A percentile compares a stretch with the other conserved stretches of the same genome.
These are phyloP conservation scores for Cantharis rufa DNA, from an alignment of 2,888 invertebrate genomes.

Conservation along the genomic window DNA sequence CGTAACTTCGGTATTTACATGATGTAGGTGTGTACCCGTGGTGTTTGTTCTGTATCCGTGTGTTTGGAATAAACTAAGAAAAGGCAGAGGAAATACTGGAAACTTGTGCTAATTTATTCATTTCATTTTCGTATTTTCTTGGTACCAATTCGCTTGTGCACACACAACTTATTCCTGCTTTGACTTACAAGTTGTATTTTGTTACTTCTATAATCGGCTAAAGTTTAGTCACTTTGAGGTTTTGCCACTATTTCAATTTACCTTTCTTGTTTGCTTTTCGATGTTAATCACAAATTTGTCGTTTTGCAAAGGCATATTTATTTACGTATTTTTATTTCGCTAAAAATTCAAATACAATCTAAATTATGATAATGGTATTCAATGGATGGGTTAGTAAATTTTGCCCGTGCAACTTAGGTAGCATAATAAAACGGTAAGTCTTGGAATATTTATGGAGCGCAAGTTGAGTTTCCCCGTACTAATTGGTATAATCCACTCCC, in stretches of 20 bases:
- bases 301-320: neutral
- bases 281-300: conserved; percentile 18
- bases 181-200: conserved; percentile 38
- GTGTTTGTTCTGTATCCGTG: conserved; percentile 52
- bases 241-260: conserved; percentile 12
- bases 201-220: conserved; percentile 26
- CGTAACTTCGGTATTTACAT: conserved; percentile 54
- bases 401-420: conserved; percentile 1
- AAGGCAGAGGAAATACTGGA: conserved; percentile 47
- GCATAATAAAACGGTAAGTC: conserved; percentile 20
- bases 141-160: conserved; percentile 42
- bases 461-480: conserved; percentile 47
- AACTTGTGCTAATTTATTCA: conserved; percentile 55
- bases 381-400: neutral
- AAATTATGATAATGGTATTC: neutral
- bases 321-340: neutral
- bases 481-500: conserved; percentile 56
- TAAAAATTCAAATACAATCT: neutral
- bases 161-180: conserved; percentile 40
- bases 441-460: conserved; percentile 26
- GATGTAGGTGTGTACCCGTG: conserved; percentile 50
- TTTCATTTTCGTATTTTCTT: conserved; percentile 49
- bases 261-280: conserved; percentile 16
- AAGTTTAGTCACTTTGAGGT: conserved; percentile 12
- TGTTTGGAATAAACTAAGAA: conserved; percentile 52